Evolutionary conservation across 1,140 invertebrate species (phyloP), one percentile per base, ranked within the genome.

Genomic region (Drosophila biarmipes): DNA sequence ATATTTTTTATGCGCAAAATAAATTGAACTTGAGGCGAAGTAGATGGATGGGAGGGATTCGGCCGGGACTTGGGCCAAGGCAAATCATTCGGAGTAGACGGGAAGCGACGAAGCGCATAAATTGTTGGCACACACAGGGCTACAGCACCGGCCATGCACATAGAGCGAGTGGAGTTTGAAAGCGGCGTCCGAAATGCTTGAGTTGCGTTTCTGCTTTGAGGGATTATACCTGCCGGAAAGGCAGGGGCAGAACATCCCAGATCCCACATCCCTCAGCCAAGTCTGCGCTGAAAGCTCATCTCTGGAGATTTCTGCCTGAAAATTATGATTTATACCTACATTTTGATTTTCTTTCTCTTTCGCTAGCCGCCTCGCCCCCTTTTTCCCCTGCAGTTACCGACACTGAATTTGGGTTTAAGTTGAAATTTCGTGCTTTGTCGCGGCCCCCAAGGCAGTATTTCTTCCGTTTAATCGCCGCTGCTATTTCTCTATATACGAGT

Each of bases 91-190:
- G 68, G 64, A 71, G 82, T 86, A 87, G 82, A 86, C 84, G 79
- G 76, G 73, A 87, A 82, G 82, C 82, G 82, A 80, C 84, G 82
- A 89, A 71, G 84, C 82, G 84, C 79, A 89, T 89, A 89, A 90
- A 89, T 89, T 89, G 79, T 77, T 54, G 72, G 54, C 78, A 48
- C 62, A 59, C 17, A 56, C 52, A 51, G 21, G 6, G 0, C 8
- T 51, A 67, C 61, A 62, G 24, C 34, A 31, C 29, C 21, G 29
- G 52, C 17, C 71, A 64, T 74, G 58, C 53, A 43, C 31, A 43
- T 57, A 64, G 7, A 27, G 51, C 45, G 35, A 37, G 46, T 38
- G 52, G 63, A 78, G 57, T 43, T 56, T 38, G 24, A 45, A 75
- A 19, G 35, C 40, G 53, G 71, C 62, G 51, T 62, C 56, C 53